Base-by-base conservation (phyloP, 2,113 vertebrate species). In the Haemorhous mexicanus region DNA sequence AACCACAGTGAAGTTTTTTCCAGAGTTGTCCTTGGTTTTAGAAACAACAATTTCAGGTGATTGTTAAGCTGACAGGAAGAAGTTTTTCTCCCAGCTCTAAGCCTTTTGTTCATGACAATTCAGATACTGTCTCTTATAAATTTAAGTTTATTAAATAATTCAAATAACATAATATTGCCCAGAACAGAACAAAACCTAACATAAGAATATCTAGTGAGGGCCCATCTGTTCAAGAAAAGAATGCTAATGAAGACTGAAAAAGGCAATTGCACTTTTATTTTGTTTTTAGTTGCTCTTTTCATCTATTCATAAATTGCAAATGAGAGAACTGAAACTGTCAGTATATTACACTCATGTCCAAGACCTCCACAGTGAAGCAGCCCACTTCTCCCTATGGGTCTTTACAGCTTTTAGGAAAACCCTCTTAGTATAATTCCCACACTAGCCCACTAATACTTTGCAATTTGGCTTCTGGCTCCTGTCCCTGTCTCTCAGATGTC, bases 211-310 rank as follows among this genome's bases (percentile, higher is more conserved):
- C 32, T 63, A 94, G 67, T 47, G 44, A 93, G 84, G 67, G 21
- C 84, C 94, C 94, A 95, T 95, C 94, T 97, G 94, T 77, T 95
- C 76, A 88, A 90, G 53, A 90, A 69, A 41, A 93, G 87, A 94
- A 96, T 88, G 87, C 46, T 91, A 97, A 95, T 94, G 82, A 95
- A 96, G 74, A 93, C 61, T 86, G 79, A 56, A 77, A 96, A 95
- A 91, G 82, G 87, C 93, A 95, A 58, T 52, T 53, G 41, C 69
- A 80, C 83, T 89, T 78, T 55, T 67, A 91, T 80, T 96, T 94
- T 94, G 73, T 2, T 95, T 91, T 90, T 43, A 67, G 85, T 75
- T 95, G 83, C 80, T 93, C 79, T 90, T 96, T 94, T 97, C 62
- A 90, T 94, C 80, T 94, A 93, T 91, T 94, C 90, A 86, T 92